Base-by-base conservation (phyloP, 2,797 vertebrate species). In the Benthosema pterotum region DNA sequence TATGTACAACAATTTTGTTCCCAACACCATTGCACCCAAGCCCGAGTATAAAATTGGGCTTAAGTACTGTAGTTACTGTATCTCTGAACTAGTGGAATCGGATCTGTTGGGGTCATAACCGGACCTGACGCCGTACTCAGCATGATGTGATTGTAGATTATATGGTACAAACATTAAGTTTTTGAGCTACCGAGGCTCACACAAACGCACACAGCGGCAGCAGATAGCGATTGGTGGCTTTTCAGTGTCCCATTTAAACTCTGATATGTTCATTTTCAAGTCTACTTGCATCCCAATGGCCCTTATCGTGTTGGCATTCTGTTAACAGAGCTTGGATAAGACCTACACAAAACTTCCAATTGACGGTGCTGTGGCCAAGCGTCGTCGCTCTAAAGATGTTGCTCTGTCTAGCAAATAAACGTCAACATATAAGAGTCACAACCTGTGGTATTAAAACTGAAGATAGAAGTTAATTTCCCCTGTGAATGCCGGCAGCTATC, bases 381-480 rank as follows among this genome's bases (percentile, higher is more conserved):
- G 42, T 15, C 49, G 12, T 28, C 14, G 17, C 11, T 52, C 19
- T 15, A 52, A 9, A 42, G 28, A 9, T 11, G 12, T 14, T n/a
- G n/a, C n/a, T n/a, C 16, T 9, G 51, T 17, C 19, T 25, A 11
- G 12, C 16, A 28, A n/a, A 45, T 9, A 8, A 55, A 32, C 12
- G 28, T 32, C 28, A 32, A 6, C 5, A 7, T 32, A 4, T 6
- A 42, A 50, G 25, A 60, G 12, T 49, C 3, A 52, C 13, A 56
- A 5, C 45, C 42, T 42, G 54, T 56, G 18, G 50, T 13, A 25
- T 49, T 8, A 46, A 28, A 52, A 60, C 5, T 28, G 53, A 51
- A 56, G 67, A 51, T 65, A 53, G 48, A 65, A 67, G 74, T 78
- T 48, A 0, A 68, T 77, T 77, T 78, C 51, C 71, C 69, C 52